Evolutionary conservation across 2,797 vertebrate genomes (phyloP), one percentile per base, ranked within the genome.

Genomic region (Liparis tanakae): DNA sequence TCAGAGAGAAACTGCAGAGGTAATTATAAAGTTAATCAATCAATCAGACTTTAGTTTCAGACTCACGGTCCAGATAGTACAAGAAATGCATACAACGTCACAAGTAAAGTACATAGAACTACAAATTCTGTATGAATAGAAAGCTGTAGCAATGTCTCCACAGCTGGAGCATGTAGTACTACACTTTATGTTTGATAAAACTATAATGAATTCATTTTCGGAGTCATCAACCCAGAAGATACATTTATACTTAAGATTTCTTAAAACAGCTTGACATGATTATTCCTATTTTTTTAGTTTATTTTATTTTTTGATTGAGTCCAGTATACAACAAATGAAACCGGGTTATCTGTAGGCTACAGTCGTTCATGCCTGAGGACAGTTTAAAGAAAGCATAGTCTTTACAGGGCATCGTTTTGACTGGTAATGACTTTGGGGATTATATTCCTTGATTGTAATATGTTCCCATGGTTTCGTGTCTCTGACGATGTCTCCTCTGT

Each of bases 1-100:
- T 99, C 81, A 94, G 97, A 72, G 97, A 98, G 77, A 98, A 97
- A 78, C 94, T 99, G 68, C 93, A 93, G 83, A 96, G 97, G 98
- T 99, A 83, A 87, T 22, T 33, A 30, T 30, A 30, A 30, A 30
- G 25, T 30, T 30, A 30, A 30, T 30, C 25, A 30, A 30, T 30
- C 25, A 30, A 30, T 30, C 25, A 30, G 4, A 30, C 25, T 30
- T 30, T 30, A 30, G 25, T 30, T 30, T 30, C 25, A 30, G 25
- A 30, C 25, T 30, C 25, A 30, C 2, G 25, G 25, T 30, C 25
- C 25, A 30, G 25, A 30, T 30, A 30, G 25, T 30, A 30, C 25
- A 30, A 30, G 25, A 30, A 30, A 30, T 30, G 25, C 25, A 30
- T 30, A 30, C 25, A 30, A 30, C 25, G 25, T 30, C 25, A 30